Conservation (phyloP, 2,797 vertebrate genomes). For the Semotilus atromaculatus region DNA sequence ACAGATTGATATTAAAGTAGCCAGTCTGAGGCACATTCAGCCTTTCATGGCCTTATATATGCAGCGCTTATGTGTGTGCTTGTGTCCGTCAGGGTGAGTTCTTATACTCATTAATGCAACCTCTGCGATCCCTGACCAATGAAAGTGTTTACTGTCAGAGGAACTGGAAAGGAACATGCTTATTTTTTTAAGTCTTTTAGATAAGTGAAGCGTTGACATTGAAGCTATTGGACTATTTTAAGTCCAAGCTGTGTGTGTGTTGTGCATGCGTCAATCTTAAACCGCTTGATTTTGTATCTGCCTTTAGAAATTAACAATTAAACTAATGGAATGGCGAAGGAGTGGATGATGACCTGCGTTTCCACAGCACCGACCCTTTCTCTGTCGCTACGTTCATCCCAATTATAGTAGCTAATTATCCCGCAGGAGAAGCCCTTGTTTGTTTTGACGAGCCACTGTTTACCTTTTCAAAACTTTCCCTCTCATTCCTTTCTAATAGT, state of each 20-base stretch:
- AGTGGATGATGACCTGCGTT: slow-evolving; percentile 34
- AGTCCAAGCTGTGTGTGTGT: slow-evolving; percentile 27
- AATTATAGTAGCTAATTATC: slow-evolving; percentile 65
- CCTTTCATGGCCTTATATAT: slow-evolving; percentile 31
- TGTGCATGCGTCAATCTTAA: slow-evolving; percentile 25
- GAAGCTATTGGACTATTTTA: slow-evolving; percentile 2
- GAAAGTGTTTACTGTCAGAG: neutral
- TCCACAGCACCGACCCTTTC: slow-evolving; percentile 29
- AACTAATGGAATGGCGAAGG: slow-evolving; percentile 45
- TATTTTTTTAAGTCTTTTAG: slow-evolving; percentile 17
- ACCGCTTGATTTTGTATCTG: slow-evolving; percentile 47
- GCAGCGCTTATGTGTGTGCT: slow-evolving; percentile 15
- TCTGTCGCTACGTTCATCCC: slow-evolving; percentile 44
- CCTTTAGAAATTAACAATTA: slow-evolving; percentile 61
- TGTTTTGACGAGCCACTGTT: slow-evolving; percentile 64
- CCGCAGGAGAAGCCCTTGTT: slow-evolving; percentile 59
- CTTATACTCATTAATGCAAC: slow-evolving; percentile 27
- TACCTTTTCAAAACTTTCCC: slow-evolving; percentile 62
- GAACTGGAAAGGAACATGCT: slow-evolving; percentile 1
- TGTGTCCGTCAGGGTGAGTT: slow-evolving; percentile 31
- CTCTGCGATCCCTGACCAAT: slow-evolving; percentile 22
- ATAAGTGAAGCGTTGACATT: slow-evolving; percentile 16
- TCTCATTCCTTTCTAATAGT: slow-evolving; percentile 63
- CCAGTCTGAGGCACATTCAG: slow-evolving; percentile 22
- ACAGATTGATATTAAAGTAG: slow-evolving; percentile 40